phyloP scores from a whole-genome alignment of 2,888 invertebrate species.

The Catocala sponsa region DNA sequence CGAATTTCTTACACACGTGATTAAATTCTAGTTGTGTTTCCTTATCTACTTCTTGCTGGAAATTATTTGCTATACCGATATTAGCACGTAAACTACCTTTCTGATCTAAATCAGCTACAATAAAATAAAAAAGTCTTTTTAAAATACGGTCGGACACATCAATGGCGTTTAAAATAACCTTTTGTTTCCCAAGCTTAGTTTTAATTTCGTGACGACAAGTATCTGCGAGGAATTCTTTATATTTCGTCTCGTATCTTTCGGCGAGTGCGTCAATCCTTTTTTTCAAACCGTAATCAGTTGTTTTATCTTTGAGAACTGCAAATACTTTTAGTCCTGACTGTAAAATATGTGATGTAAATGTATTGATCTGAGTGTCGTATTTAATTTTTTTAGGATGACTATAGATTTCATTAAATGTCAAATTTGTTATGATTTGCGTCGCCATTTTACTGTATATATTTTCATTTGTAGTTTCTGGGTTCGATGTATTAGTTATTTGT shows the following conservation, averaged over 20 bases:
- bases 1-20: not conserved
- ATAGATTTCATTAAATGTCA: not conserved
- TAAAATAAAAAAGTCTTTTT: not conserved
- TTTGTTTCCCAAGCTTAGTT: slow-evolving; percentile 1
- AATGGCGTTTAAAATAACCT: not conserved
- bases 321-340: not conserved
- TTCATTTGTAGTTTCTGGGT: not conserved
- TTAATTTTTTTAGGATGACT: not conserved
- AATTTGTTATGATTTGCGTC: not conserved
- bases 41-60: not conserved
- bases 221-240: not conserved
- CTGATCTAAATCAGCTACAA: not conserved
- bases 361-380: not conserved
- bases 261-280: not conserved
- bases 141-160: not conserved
- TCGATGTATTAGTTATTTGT: too few species aligned
- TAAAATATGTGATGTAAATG: not conserved
- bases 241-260: not conserved
- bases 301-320: not conserved
- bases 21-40: not conserved
- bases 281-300: not conserved
- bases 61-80: not conserved
- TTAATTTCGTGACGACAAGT: not conserved
- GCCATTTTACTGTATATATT: not conserved
- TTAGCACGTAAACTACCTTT: not conserved